Evolutionary conservation across 2,888 invertebrate species (phyloP), one percentile per base, ranked within the genome.

Genomic region (Bellardia bayeri): DNA sequence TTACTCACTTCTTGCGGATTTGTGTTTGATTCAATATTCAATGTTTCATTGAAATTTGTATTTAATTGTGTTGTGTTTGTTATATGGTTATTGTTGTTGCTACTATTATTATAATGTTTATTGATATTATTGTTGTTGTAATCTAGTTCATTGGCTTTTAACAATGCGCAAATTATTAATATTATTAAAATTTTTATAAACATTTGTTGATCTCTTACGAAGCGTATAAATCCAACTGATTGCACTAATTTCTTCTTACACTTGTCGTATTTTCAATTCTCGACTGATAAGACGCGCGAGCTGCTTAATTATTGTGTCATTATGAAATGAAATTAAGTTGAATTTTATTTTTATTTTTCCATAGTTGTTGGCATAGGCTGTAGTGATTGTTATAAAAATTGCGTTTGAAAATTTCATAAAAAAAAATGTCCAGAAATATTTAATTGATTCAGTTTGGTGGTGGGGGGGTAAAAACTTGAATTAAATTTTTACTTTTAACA

Each of bases 91-190:
- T 37, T 68, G 45, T 37, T 75, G 33, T 23, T 84, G 11, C 3
- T 58, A 13, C 61, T 79, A 45, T 72, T 33, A 64, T 45, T 5
- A 56, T 71, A 54, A 68, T 56, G 66, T n/a, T 68, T 16, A 69
- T 80, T 74, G 23, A 37, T 23, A 49, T 23, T 58, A 40, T 54
- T 66, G 11, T n/a, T 68, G 16, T 83, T 80, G 30, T 69, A 75
- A 78, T 69, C 40, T 81, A 82, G 85, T 85, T 87, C 87, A 85
- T 87, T 85, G 87, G 85, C 85, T 75, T 85, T 82, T 49, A 85
- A 76, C n/a, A 87, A 72, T 68, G 82, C 81, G 74, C 85, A 85
- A 68, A 85, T 75, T 42, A 74, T 85, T 74, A 85, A 82, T 75
- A 85, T 85, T 74, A 87, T 71, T 64, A 87, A 74, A 79, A 87